Evolutionary conservation across 2,888 invertebrate genomes (phyloP).

Genomic region (Harpalus rufipes): DNA sequence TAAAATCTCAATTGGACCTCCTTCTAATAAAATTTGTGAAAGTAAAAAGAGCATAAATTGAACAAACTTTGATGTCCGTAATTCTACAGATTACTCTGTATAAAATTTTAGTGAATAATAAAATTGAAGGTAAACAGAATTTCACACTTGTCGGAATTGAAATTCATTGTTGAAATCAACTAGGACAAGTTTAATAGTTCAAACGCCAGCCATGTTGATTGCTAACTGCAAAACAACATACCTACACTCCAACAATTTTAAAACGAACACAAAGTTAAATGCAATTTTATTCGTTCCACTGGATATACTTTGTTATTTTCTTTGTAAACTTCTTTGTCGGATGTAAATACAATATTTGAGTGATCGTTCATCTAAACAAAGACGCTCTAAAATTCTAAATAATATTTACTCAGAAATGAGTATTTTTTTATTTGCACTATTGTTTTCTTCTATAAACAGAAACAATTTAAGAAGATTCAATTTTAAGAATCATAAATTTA

Average conservation of each 20-base stretch:
- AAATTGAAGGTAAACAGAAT: slow-evolving; percentile 22
- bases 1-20: background rate
- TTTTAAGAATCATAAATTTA: slow-evolving; percentile 31
- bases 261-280: slow-evolving; percentile 25
- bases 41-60: background rate
- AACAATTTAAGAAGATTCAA: background rate
- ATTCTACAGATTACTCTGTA: background rate
- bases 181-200: slow-evolving; percentile 25
- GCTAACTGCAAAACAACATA: slow-evolving; percentile 36
- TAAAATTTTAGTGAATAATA: slow-evolving; percentile 40
- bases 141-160: slow-evolving; percentile 43
- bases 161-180: slow-evolving; percentile 37
- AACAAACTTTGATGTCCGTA: background rate
- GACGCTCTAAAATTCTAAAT: slow-evolving; percentile 18
- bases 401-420: slow-evolving; percentile 31
- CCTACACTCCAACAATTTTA: slow-evolving; percentile 19
- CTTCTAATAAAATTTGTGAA: background rate
- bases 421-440: slow-evolving; percentile 13
- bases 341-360: slow-evolving; percentile 38
- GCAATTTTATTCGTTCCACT: slow-evolving; percentile 34
- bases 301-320: slow-evolving; percentile 46
- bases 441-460: background rate
- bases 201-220: slow-evolving; percentile 45
- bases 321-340: slow-evolving; percentile 40
- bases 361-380: slow-evolving; percentile 26